Percentiles rank a stretch among this genome's conserved stretches.
These are phyloP conservation scores for Cosmia pyralina DNA, from an alignment of 2,888 invertebrate species.

Conservation along the genomic window DNA sequence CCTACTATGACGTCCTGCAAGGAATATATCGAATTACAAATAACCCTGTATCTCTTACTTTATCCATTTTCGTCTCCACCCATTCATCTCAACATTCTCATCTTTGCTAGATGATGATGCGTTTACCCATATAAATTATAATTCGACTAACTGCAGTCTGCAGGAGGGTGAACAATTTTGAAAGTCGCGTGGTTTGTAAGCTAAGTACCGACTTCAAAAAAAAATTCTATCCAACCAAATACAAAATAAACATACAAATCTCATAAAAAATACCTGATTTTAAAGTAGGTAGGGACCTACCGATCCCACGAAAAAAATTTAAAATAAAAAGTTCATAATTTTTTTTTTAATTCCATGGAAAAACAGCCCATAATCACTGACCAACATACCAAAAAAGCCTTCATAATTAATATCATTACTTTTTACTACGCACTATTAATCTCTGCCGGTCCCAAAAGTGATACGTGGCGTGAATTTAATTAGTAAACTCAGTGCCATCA, in stretches of 20 bases:
- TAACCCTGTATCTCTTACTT: no score
- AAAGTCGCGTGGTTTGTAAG: no score
- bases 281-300: background rate
- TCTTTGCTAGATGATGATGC: no score
- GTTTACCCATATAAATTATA: no score
- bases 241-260: background rate
- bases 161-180: background rate
- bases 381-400: conserved; percentile 9
- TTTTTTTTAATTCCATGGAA: conserved; percentile 1
- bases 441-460: conserved; percentile 34
- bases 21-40: no score
- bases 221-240: background rate
- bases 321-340: background rate
- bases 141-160: background rate
- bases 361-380: background rate
- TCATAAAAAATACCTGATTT: background rate
- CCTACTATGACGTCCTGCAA: no score
- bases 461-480: conserved; percentile 50
- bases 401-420: conserved; percentile 32
- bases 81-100: no score
- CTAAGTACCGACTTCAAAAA: background rate
- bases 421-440: conserved; percentile 55
- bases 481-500: conserved; percentile 51
- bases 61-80: no score
- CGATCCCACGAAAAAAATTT: no score